Conservation (phyloP, 2,888 invertebrate genomes). For the Euproctis similis region DNA sequence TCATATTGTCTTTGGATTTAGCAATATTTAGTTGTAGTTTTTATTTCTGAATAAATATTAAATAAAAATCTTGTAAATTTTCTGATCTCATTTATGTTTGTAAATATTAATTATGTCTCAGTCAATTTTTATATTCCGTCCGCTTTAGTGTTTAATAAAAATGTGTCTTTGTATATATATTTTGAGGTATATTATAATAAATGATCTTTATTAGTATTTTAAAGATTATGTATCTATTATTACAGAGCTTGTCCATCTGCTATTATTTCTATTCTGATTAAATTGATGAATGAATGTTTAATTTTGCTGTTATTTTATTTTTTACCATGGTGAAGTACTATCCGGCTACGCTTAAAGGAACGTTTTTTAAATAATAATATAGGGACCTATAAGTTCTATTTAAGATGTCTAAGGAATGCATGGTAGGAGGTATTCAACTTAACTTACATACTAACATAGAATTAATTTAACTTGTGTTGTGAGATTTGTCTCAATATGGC, state of each 20-base stretch:
- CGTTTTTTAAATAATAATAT: too few relatives aligned
- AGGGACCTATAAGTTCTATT: too few relatives aligned
- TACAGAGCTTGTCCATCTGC: slow-evolving; percentile 25
- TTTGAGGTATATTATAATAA: slow-evolving; percentile 13
- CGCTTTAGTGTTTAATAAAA: slow-evolving; percentile 22
- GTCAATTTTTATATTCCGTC: slow-evolving; percentile 35
- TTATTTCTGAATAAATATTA: too few relatives aligned
- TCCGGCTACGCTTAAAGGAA: too few relatives aligned
- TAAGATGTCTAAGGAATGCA: too few relatives aligned
- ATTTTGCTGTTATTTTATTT: slow-evolving; percentile 8
- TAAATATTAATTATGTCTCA: slow-evolving; percentile 48
- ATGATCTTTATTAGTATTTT: slow-evolving; percentile 11
- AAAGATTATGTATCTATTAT: slow-evolving; percentile 23
- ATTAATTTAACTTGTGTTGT: too few relatives aligned
- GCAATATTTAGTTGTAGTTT: slow-evolving; percentile 37
- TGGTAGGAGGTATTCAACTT: too few relatives aligned
- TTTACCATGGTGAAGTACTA: too few relatives aligned
- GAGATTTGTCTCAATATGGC: too few relatives aligned
- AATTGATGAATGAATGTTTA: slow-evolving; percentile 17
- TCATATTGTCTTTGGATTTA: slow-evolving; percentile 27
- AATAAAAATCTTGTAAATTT: slow-evolving; percentile 57
- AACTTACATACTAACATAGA: too few relatives aligned
- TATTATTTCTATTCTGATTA: slow-evolving; percentile 27
- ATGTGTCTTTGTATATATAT: slow-evolving; percentile 14
- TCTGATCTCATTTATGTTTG: slow-evolving; percentile 65